Percentiles rank a stretch among this genome's conserved stretches.
These are phyloP conservation scores for Propithecus deckenii DNA, from an alignment of 2,797 vertebrate species.

Conservation along the genomic window DNA sequence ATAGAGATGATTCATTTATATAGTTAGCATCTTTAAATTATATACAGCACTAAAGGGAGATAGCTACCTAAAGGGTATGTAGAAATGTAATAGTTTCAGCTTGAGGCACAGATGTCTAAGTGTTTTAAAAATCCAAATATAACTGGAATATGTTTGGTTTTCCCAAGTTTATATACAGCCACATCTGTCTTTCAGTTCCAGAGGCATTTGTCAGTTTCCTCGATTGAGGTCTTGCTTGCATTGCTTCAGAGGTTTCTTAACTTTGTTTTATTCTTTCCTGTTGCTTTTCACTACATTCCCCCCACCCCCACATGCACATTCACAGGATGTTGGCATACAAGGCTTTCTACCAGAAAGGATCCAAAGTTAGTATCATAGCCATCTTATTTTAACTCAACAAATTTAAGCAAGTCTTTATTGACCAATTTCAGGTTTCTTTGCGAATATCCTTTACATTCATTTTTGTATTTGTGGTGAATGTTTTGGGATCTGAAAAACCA, in stretches of 20 bases:
- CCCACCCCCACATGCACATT: not conserved
- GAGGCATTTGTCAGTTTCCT: not conserved
- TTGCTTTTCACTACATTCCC: not conserved
- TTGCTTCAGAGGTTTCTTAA: not conserved
- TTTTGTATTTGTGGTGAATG: not conserved
- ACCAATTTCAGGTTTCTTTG: not conserved
- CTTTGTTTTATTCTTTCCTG: not conserved
- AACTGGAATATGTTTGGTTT: not conserved
- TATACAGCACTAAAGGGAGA: not conserved
- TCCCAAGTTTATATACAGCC: not conserved
- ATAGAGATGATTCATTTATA: not conserved
- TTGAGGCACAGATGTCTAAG: not conserved
- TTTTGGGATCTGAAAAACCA: not conserved
- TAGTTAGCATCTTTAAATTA: slow-evolving; percentile 17
- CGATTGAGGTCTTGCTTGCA: not conserved
- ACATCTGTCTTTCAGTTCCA: not conserved
- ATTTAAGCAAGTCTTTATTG: not conserved
- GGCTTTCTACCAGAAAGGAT: not conserved
- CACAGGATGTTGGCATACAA: not conserved
- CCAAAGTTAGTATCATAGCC: not conserved
- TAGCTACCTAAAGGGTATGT: not conserved
- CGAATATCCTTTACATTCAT: not conserved
- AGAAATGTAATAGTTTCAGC: not conserved
- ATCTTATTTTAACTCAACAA: not conserved
- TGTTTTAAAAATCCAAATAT: not conserved